Base-by-base conservation (phyloP, 2,888 invertebrate species). In the Lypha dubia region DNA sequence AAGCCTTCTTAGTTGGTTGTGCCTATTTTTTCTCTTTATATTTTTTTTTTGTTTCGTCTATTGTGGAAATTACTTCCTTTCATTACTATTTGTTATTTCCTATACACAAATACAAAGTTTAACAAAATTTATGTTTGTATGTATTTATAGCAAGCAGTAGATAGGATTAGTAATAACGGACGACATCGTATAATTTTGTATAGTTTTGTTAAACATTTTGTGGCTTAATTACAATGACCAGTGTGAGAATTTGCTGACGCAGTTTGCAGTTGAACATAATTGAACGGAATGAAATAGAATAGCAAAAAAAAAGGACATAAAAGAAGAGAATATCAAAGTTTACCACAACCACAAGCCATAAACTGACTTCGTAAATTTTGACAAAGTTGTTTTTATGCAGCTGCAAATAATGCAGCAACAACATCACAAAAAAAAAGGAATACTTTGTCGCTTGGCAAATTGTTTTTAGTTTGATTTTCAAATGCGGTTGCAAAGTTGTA, bases 271-370 rank as follows among this genome's bases (percentile, higher is more conserved):
- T n/a, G n/a, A n/a, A 28, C 28, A 74, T 77, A 60, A 73, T 73
- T 62, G 15, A 77, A 53, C 5, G 75, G 17, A 60, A 28, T 60
- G 13, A 7, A 60, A 63, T 13, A 28, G 41, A 17, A 49, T 24
- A 71, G 1, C 4, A 62, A 35, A 32, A 49, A 56, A 53, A 65
- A 60, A 46, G 11, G 11, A 6, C 60, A 13, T 63, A 49, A 68
- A 46, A 46, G 63, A 46, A 68, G 28, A 53, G n/a, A 51, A 74
- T 24, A 79, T 70, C 32, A 60, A 51, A 79, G 75, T 75, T 84
- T 77, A 85, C 85, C 84, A 62, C 83, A 87, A 86, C 86, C 86
- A 35, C 86, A 84, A 81, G 62, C 81, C 81, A 84, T 85, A 86
- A 86, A 86, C 81, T 85, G 84, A 86, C 86, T 85, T 87, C 63